Conservation (phyloP, 1,140 invertebrate genomes). For the Trachelipus rathkii region DNA sequence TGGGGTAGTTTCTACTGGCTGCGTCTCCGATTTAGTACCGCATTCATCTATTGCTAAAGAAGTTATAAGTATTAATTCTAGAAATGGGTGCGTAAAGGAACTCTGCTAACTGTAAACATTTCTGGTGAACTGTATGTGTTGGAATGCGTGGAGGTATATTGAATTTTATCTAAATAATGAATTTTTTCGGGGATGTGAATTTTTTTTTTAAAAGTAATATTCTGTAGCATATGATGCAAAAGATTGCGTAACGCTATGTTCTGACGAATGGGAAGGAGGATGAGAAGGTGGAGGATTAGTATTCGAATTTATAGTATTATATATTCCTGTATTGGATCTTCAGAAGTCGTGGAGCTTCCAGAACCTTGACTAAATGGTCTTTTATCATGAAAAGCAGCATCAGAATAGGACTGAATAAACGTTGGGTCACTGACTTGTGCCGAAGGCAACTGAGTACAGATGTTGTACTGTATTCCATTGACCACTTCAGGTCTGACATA, state of each 20-base stretch:
- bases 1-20: not conserved
- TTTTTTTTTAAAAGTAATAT: not conserved
- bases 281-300: not conserved
- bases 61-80: not conserved
- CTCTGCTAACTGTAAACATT: not conserved
- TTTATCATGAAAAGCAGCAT: conserved; percentile 33
- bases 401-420: not conserved
- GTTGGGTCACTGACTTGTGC: conserved; percentile 44
- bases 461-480: not conserved
- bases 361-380: conserved; percentile 46
- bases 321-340: conserved; percentile 35
- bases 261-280: not conserved
- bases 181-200: not conserved
- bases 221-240: not conserved
- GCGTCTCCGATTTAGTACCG: not conserved
- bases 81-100: not conserved
- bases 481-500: conserved; percentile 1
- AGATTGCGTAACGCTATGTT: not conserved
- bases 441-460: conserved; percentile 27
- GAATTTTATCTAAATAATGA: not conserved
- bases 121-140: not conserved
- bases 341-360: conserved; percentile 38
- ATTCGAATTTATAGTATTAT: not conserved
- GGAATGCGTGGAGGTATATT: not conserved
- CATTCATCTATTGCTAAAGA: not conserved